Conservation (phyloP, 35 echinoderm and acorn worm genomes). For the Acanthaster planci region DNA sequence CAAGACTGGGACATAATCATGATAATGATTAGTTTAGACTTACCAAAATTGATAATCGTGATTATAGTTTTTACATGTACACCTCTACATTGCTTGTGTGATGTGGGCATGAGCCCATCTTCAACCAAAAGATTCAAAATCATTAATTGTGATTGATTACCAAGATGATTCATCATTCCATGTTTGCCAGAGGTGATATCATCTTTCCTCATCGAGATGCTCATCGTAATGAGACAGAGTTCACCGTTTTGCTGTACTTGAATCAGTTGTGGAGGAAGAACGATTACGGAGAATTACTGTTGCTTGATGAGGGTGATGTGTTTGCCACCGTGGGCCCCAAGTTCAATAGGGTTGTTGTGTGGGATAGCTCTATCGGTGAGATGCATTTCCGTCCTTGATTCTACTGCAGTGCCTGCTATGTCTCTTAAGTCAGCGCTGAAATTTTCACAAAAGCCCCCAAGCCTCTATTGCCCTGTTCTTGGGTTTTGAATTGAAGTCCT, state of each 20-base stretch:
- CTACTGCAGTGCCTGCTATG: not conserved
- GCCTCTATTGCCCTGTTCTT: too few relatives aligned
- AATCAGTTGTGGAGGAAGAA: conserved; percentile 70
- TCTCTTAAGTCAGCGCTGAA: not conserved
- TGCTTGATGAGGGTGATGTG: conserved; percentile 46
- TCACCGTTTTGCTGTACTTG: conserved; percentile 39
- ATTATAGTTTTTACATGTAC: not conserved
- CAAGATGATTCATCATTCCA: not conserved
- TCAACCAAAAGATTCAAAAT: not conserved
- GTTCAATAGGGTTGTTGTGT: conserved; percentile 61
- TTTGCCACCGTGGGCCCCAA: conserved; percentile 49
- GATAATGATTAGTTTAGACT: not conserved
- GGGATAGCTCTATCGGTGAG: conserved; percentile 82
- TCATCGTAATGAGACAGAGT: conserved; percentile 27
- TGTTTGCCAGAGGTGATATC: conserved; percentile 51
- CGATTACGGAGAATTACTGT: conserved; percentile 69
- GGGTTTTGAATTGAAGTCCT: too few relatives aligned
- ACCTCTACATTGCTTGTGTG: not conserved
- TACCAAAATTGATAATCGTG: not conserved
- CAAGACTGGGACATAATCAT: not conserved
- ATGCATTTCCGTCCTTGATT: too few relatives aligned
- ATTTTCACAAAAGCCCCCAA: too few relatives aligned
- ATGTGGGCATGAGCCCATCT: not conserved
- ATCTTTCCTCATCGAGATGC: conserved; percentile 26
- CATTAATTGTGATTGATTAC: not conserved